Percentiles rank a stretch among this genome's conserved stretches.
Evolutionary conservation across 2,113 vertebrate species (phyloP).

Genomic region (Papio anubis): DNA sequence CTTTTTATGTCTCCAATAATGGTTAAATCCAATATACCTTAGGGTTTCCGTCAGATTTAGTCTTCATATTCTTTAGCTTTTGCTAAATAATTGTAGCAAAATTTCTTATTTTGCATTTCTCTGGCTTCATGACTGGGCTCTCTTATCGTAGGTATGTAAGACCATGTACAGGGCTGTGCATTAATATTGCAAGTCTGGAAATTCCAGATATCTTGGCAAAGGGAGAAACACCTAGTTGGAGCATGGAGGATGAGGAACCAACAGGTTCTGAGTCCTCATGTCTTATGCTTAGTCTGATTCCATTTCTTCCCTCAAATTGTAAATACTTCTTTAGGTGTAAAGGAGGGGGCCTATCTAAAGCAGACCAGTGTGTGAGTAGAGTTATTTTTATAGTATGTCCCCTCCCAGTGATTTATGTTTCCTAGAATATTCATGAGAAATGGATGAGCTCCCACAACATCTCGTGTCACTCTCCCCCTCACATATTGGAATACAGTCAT

Average conservation of each 20-base stretch:
- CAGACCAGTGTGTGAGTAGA: not conserved
- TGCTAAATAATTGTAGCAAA: too few species aligned
- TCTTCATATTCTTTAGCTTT: not conserved
- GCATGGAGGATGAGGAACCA: not conserved
- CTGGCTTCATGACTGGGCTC: not conserved
- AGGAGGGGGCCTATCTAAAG: not conserved
- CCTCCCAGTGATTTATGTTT: not conserved
- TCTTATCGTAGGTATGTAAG: not conserved
- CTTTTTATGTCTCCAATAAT: not conserved
- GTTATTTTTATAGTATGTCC: not conserved
- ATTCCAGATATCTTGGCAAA: not conserved
- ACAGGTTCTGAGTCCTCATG: not conserved
- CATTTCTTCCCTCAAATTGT: not conserved
- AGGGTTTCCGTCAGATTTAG: not conserved
- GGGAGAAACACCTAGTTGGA: not conserved
- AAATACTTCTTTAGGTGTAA: not conserved
- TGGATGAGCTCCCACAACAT: not conserved
- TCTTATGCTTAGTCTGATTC: not conserved
- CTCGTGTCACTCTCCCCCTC: not conserved
- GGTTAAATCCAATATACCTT: not conserved
- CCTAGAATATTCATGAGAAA: not conserved
- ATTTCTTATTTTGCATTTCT: not conserved
- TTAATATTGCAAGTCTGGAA: not conserved
- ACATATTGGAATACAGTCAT: not conserved
- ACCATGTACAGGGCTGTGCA: not conserved